Base-by-base conservation (phyloP, 2,797 vertebrate species). In the Hapalemur alaotrensis region DNA sequence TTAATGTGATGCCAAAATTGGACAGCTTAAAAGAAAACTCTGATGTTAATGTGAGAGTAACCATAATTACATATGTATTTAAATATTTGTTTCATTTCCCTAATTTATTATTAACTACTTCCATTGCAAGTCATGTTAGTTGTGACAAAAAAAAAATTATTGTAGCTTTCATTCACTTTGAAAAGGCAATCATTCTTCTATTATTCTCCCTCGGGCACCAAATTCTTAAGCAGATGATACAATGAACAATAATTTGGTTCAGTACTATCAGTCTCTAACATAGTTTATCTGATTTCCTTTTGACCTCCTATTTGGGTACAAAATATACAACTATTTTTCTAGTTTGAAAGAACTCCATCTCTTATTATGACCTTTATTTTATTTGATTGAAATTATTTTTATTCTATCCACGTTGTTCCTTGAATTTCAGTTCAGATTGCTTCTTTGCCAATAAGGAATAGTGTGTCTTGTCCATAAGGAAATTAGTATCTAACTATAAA, bases 11-110 rank as follows among this genome's bases (percentile, higher is more conserved):
- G 9, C 4, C 54, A 87, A 92, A 86, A 54, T 94, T 91, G 22
- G 28, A 85, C 79, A 92, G 0, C 6, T 32, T 73, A 35, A 79
- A 70, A 46, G 11, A 50, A 89, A 96, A 72, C 23, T 41, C 23
- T 10, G 5, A 86, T n/a, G 7, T 90, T 93, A 54, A 12, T 48
- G 28, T 25, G 70, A 4, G 4, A 79, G 73, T 72, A 81, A 59
- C 20, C 46, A 95, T 96, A 97, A 97, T 97, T 96, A 86, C 13
- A 50, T 22, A 89, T 89, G 76, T 93, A 95, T 97, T 96, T n/a
- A 95, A 97, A 93, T 97, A 96, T 89, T 91, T 50, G 78, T 46
- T 14, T 63, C 4, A 79, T 96, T 96, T 97, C 93, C 95, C 73
- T 28, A 48, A 92, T 91, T 97, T 92, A 81, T 46, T 78, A 61